Conservation (phyloP, 2,888 invertebrate species). For the Fragum fragum region DNA sequence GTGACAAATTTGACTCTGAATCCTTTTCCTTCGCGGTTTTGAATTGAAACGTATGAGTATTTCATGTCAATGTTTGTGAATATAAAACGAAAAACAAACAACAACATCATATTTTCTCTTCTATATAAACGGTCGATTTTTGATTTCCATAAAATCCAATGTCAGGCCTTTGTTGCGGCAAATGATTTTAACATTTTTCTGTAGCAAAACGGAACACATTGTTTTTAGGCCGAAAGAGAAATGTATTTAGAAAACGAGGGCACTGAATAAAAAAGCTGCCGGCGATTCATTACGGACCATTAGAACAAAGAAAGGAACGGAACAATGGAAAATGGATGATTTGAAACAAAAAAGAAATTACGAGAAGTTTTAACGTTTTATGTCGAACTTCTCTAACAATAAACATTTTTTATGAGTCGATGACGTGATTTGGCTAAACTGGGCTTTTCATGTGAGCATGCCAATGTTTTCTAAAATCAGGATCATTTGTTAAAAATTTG, state of each 20-base stretch:
- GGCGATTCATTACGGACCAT: conserved; percentile 10
- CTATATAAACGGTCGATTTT: no score
- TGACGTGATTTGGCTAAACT: conserved; percentile 8
- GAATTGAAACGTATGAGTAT: no score
- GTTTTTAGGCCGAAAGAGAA: no score
- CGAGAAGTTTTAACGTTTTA: conserved; percentile 2
- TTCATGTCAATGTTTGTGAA: no score
- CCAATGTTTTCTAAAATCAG: background rate
- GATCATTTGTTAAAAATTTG: no score
- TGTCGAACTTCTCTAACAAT: background rate
- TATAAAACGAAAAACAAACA: no score
- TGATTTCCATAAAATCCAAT: no score
- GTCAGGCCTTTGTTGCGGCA: no score
- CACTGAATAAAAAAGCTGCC: conserved; percentile 8
- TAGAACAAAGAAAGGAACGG: conserved; percentile 14
- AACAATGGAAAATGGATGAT: conserved; percentile 19
- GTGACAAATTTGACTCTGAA: conserved; percentile 24
- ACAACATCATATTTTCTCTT: no score
- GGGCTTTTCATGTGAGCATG: background rate
- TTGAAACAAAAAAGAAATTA: background rate
- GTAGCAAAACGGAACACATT: no score
- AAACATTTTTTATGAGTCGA: conserved; percentile 7
- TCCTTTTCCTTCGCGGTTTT: background rate
- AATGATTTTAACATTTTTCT: no score
- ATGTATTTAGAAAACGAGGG: background rate